These are phyloP conservation scores for Planiliza haematocheilus DNA, from an alignment of 2,113 vertebrate species.

Conservation along the genomic window DNA sequence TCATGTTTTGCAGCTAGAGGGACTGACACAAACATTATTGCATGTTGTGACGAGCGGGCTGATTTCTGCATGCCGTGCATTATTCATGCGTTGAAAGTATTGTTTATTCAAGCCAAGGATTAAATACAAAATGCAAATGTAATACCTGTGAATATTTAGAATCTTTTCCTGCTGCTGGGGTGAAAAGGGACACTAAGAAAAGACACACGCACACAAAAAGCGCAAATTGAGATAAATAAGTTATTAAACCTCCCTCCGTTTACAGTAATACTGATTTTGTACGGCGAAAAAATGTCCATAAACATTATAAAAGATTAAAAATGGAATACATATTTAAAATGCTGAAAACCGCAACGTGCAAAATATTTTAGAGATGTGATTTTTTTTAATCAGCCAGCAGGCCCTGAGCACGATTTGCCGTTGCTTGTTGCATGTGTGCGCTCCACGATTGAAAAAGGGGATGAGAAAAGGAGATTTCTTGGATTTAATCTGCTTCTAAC, in stretches of 20 bases:
- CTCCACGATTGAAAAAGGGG: constrained; percentile 39
- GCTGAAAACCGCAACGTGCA: not conserved
- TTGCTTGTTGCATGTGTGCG: constrained; percentile 45
- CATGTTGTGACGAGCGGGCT: constrained; percentile 5
- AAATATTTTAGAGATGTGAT: not conserved
- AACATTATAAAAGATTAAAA: not conserved
- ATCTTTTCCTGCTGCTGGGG: not conserved
- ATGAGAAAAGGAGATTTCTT: constrained; percentile 50
- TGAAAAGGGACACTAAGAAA: not conserved
- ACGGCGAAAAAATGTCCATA: too few species aligned
- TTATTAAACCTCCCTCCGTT: too few species aligned
- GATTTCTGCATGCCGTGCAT: constrained; percentile 20
- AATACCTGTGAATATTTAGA: constrained; percentile 19
- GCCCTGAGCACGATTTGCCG: constrained; percentile 1
- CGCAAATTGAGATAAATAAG: too few species aligned
- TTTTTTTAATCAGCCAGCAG: constrained; percentile 20
- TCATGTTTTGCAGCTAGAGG: constrained; percentile 28
- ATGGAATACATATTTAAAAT: not conserved
- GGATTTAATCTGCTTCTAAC: constrained; percentile 78
- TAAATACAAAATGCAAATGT: constrained; percentile 8
- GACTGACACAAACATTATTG: not conserved
- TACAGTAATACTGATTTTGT: too few species aligned
- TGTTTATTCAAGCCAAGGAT: constrained; percentile 20
- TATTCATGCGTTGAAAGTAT: constrained; percentile 25
- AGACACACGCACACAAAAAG: not conserved